phyloP scores from a whole-genome alignment of 2,888 invertebrate genomes.

The Tetragnatha montana region DNA sequence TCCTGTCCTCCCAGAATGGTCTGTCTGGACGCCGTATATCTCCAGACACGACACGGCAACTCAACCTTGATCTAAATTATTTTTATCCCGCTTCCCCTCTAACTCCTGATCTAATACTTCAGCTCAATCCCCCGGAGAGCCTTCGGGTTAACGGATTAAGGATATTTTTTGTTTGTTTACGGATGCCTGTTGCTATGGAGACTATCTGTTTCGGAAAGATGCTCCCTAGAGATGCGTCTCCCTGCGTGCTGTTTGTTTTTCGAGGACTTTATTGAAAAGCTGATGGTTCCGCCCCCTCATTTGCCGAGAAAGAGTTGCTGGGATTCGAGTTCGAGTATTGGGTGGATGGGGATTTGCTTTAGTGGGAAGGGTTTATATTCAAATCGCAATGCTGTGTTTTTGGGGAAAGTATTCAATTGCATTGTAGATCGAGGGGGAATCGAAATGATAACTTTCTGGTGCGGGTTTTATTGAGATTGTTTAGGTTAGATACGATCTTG shows the following conservation, averaged over 20 bases:
- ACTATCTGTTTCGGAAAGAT: background rate
- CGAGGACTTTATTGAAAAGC: background rate
- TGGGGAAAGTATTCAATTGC: background rate
- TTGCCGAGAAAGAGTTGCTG: background rate
- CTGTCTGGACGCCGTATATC: background rate
- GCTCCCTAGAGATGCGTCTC: background rate
- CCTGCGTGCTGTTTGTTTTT: background rate
- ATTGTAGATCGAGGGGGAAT: background rate
- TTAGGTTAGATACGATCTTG: too few species aligned
- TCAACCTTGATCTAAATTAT: conserved; percentile 4
- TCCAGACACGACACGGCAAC: background rate
- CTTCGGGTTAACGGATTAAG: background rate
- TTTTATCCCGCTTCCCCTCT: background rate
- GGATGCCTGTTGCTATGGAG: background rate
- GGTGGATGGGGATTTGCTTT: too few species aligned
- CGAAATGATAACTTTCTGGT: too few species aligned
- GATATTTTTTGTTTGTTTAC: background rate
- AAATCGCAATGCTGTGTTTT: background rate
- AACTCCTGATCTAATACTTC: conserved; percentile 15
- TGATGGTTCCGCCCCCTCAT: background rate
- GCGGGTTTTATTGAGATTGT: too few species aligned
- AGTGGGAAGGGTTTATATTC: too few species aligned
- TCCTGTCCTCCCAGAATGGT: background rate
- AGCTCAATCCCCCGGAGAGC: conserved; percentile 3
- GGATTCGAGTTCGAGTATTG: background rate